These are phyloP conservation scores for Sphaerodactylus townsendi DNA, from an alignment of 2,113 vertebrate species.

Conservation along the genomic window DNA sequence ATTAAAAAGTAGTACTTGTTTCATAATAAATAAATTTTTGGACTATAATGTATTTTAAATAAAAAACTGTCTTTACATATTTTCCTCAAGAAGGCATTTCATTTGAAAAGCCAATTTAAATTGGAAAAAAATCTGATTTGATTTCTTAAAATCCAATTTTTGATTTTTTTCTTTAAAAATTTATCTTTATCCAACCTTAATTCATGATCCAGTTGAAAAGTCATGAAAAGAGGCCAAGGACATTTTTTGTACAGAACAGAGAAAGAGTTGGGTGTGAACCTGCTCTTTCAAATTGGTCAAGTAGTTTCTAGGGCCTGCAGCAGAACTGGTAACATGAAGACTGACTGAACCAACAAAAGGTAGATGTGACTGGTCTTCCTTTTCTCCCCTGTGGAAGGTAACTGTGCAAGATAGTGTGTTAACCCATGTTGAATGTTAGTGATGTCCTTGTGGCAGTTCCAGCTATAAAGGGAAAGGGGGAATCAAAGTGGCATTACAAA, in stretches of 20 bases:
- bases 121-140: too few relatives aligned
- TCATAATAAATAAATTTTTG: too few relatives aligned
- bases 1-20: too few relatives aligned
- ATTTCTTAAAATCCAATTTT: too few relatives aligned
- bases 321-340: too few relatives aligned
- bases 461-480: fast-evolving
- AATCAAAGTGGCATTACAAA: neutral
- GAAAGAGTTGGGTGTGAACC: neutral
- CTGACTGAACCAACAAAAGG: neutral
- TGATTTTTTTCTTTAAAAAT: too few relatives aligned
- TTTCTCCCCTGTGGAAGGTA: neutral
- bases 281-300: neutral
- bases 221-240: neutral
- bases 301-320: neutral
- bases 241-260: neutral
- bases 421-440: neutral
- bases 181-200: too few relatives aligned
- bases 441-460: neutral
- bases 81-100: too few relatives aligned
- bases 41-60: too few relatives aligned
- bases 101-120: too few relatives aligned
- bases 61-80: too few relatives aligned
- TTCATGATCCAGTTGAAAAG: neutral
- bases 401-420: neutral
- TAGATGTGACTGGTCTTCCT: neutral